Conservation (phyloP, 2,888 invertebrate genomes). For the Drosophila melanosoma region DNA sequence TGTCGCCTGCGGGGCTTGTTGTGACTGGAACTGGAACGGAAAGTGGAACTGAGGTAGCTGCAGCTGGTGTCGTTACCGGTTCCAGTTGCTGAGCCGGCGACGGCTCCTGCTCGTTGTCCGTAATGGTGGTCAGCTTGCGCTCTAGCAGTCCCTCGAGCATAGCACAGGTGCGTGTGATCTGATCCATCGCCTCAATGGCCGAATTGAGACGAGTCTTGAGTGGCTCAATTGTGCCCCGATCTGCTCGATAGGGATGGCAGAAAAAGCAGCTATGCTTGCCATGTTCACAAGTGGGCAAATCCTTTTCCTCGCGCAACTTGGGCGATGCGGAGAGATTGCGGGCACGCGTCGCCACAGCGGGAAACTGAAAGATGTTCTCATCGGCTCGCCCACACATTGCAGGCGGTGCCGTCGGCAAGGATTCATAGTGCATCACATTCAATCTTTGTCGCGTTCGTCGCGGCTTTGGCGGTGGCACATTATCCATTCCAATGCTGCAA, state of each 20-base stretch:
- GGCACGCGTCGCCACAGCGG: slow-evolving; percentile 67
- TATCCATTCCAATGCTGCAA: slow-evolving; percentile 46
- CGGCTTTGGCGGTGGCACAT: slow-evolving; percentile 66
- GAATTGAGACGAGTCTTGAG: slow-evolving; percentile 86
- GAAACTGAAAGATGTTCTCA: slow-evolving; percentile 79
- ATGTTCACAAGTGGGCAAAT: slow-evolving; percentile 66
- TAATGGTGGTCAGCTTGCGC: slow-evolving; percentile 86
- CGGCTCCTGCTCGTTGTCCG: slow-evolving; percentile 58
- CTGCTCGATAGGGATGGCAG: slow-evolving; percentile 78
- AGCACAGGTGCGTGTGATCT: slow-evolving; percentile 91
- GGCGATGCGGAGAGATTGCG: slow-evolving; percentile 72
- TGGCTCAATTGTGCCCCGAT: slow-evolving; percentile 83
- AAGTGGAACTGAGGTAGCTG: neutral
- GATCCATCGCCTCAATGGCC: slow-evolving; percentile 88
- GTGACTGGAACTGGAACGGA: neutral
- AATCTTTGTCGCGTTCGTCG: slow-evolving; percentile 58
- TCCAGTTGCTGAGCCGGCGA: slow-evolving; percentile 12
- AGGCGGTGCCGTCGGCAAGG: slow-evolving; percentile 79
- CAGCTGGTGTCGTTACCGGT: neutral
- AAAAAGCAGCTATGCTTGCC: slow-evolving; percentile 74
- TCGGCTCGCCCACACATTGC: slow-evolving; percentile 70
- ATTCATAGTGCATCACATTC: slow-evolving; percentile 63
- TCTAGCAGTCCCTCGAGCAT: slow-evolving; percentile 88
- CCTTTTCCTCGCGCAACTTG: slow-evolving; percentile 74
- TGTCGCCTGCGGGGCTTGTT: slow-evolving; percentile 31